Conservation (phyloP, 2,113 vertebrate species). For the Trichomycterus rosablanca region DNA sequence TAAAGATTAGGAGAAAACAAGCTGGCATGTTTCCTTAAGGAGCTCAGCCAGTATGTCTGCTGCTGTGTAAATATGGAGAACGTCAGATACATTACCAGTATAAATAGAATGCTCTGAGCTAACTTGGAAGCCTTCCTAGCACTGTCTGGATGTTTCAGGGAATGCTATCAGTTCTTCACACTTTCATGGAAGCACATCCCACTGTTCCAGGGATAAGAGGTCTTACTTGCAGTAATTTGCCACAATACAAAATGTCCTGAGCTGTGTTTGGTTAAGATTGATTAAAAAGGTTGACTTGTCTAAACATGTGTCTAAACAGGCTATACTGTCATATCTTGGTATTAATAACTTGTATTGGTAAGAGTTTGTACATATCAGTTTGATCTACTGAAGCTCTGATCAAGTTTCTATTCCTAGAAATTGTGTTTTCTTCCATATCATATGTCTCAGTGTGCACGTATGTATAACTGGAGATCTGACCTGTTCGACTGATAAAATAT, state of each 20-base stretch:
- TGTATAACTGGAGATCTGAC: no score
- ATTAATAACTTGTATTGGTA: background rate
- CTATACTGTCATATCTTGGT: no score
- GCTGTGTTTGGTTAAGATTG: no score
- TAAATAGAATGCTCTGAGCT: slow-evolving; percentile 40
- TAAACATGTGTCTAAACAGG: no score
- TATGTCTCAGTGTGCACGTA: no score
- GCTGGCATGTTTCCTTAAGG: no score
- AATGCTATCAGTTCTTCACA: slow-evolving; percentile 30
- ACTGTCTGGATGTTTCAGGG: slow-evolving; percentile 36
- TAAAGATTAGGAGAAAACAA: no score
- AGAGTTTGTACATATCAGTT: no score
- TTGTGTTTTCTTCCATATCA: no score
- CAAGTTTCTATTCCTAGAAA: slow-evolving; percentile 5
- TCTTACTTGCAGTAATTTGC: slow-evolving; percentile 10
- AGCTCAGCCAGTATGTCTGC: background rate
- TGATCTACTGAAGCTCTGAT: background rate
- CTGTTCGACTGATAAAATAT: background rate
- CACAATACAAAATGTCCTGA: slow-evolving; percentile 6
- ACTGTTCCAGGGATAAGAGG: slow-evolving; percentile 26
- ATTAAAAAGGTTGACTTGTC: no score
- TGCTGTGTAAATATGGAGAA: slow-evolving; percentile 22
- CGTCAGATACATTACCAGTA: no score
- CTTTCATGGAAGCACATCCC: slow-evolving; percentile 21
- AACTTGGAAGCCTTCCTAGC: slow-evolving; percentile 31